These are phyloP conservation scores for Malurus melanocephalus DNA, from an alignment of 2,113 vertebrate genomes.

Conservation along the genomic window DNA sequence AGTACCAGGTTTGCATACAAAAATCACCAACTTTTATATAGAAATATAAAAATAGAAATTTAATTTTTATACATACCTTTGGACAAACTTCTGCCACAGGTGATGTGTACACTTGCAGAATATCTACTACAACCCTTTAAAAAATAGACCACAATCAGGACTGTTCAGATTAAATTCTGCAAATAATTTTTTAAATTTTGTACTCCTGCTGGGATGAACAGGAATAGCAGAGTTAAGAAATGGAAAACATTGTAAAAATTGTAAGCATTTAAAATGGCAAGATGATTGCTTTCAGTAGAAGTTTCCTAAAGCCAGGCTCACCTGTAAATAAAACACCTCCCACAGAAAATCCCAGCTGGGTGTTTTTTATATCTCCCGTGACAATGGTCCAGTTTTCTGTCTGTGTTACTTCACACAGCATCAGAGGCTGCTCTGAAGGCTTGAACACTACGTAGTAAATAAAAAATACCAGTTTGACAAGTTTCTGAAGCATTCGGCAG, in stretches of 20 bases:
- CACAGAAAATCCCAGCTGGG: not conserved
- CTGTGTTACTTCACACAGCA: not conserved
- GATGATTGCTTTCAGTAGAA: not conserved
- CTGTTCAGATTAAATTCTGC: not conserved
- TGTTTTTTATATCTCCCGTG: not conserved
- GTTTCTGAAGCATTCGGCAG: not conserved
- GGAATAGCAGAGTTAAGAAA: not conserved
- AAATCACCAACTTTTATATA: not conserved
- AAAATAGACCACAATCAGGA: not conserved
- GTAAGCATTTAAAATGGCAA: not conserved
- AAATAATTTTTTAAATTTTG: not conserved
- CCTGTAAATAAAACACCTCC: not conserved
- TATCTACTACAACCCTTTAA: not conserved
- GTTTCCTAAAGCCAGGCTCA: not conserved
- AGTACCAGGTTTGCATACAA: not conserved
- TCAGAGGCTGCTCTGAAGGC: not conserved
- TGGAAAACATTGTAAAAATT: not conserved
- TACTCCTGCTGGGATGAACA: not conserved
- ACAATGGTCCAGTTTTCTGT: not conserved
- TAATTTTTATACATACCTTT: not conserved
- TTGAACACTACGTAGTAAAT: not conserved
- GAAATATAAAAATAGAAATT: not conserved
- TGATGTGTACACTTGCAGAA: rapidly evolving
- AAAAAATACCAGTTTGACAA: not conserved
- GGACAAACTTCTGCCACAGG: not conserved